A percentile compares a stretch with the other conserved stretches of the same genome.
Conservation (phyloP, 2,888 invertebrate genomes). For the Thymelicus sylvestris region DNA sequence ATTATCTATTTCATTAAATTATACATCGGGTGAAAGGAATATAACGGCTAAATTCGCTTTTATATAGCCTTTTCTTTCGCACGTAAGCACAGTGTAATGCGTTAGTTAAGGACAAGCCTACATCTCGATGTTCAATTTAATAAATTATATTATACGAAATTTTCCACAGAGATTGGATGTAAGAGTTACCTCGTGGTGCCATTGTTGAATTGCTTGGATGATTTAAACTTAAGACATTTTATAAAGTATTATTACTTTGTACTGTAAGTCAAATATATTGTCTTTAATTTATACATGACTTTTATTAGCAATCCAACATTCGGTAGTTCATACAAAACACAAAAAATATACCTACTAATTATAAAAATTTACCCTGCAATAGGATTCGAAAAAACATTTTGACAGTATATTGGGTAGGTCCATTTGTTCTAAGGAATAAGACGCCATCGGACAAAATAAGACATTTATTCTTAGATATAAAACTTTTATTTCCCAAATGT, state of each 20-base stretch:
- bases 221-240: constrained; percentile 24
- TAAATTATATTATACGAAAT: not conserved
- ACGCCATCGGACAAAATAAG: no score
- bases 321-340: no score
- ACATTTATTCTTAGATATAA: no score
- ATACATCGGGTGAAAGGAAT: not conserved
- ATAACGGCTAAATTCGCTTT: not conserved
- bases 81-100: not conserved
- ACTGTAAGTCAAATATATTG: constrained; percentile 28
- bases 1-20: not conserved
- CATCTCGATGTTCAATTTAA: not conserved
- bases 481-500: no score
- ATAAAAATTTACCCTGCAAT: no score
- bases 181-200: constrained; percentile 35
- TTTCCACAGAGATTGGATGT: constrained; percentile 20
- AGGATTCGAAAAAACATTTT: no score
- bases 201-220: constrained; percentile 28
- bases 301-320: not conserved
- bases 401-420: no score
- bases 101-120: not conserved
- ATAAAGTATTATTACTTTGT: constrained; percentile 25
- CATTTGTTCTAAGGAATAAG: no score
- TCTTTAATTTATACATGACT: not conserved
- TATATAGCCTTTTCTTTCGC: not conserved
- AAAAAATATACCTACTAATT: no score